A percentile compares a stretch with the other conserved stretches of the same genome.
These are phyloP conservation scores for Ceriagrion tenellum DNA, from an alignment of 2,888 invertebrate genomes.

Conservation along the genomic window DNA sequence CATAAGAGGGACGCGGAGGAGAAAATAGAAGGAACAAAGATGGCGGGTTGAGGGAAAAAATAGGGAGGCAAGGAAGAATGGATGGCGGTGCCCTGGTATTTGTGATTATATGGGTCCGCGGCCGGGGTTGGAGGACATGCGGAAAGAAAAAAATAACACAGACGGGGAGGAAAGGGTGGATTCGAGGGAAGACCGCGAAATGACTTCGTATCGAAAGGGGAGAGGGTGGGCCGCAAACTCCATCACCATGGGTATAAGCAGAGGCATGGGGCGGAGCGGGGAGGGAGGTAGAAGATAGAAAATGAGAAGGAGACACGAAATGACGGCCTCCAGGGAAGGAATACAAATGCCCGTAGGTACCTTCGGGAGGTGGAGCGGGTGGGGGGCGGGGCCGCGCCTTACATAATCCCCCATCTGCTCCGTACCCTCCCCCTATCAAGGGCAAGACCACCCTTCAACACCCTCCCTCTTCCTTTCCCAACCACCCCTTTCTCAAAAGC, in stretches of 20 bases:
- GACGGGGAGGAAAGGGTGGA: slow-evolving; percentile 5
- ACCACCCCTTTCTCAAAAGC: background rate
- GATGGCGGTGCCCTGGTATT: background rate
- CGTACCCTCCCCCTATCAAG: background rate
- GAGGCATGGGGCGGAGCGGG: background rate
- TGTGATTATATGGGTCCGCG: slow-evolving; percentile 1
- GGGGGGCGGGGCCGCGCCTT: slow-evolving; percentile 6
- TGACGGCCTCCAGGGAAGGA: slow-evolving; percentile 51
- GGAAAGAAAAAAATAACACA: background rate
- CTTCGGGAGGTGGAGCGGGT: background rate
- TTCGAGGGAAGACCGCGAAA: slow-evolving; percentile 47
- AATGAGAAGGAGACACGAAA: slow-evolving; percentile 38
- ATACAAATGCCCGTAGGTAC: slow-evolving; percentile 42
- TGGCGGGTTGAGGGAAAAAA: background rate
- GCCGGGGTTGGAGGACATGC: background rate
- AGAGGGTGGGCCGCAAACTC: background rate
- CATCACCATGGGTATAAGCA: slow-evolving; percentile 30
- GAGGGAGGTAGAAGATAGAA: background rate
- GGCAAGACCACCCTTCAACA: background rate
- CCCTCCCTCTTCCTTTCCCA: background rate
- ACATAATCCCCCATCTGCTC: slow-evolving; percentile 65
- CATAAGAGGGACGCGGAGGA: background rate
- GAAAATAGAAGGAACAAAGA: background rate
- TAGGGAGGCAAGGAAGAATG: background rate
- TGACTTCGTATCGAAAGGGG: slow-evolving; percentile 30